phyloP scores from a whole-genome alignment of 1,140 invertebrate species.

The Yoshiicerus persimilis region DNA sequence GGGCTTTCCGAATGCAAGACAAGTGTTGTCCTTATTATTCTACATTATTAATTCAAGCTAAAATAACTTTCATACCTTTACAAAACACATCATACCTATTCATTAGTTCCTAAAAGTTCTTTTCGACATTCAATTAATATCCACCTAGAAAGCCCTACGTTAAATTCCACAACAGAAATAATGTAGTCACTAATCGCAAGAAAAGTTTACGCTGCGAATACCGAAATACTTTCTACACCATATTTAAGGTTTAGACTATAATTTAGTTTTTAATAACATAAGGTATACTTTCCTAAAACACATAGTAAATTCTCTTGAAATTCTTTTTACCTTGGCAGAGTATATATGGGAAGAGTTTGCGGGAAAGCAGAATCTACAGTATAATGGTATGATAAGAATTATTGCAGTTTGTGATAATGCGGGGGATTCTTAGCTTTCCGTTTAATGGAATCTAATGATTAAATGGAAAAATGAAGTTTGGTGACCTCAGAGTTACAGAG shows the following conservation, averaged over 20 bases:
- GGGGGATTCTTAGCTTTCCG: too few species aligned
- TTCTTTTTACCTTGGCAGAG: too few species aligned
- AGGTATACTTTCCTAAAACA: too few species aligned
- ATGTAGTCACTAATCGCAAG: too few species aligned
- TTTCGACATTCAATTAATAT: not conserved
- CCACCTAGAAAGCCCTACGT: too few species aligned
- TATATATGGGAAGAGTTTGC: too few species aligned
- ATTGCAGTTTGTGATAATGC: too few species aligned
- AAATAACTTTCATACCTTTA: not conserved
- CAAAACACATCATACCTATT: not conserved
- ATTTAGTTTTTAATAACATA: too few species aligned
- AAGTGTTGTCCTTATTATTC: not conserved
- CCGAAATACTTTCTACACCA: not conserved
- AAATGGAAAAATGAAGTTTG: not conserved
- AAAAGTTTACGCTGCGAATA: not conserved
- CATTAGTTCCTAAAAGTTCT: not conserved
- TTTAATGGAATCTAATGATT: not conserved
- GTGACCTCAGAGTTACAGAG: not conserved
- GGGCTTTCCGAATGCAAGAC: not conserved
- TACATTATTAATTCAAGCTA: not conserved
- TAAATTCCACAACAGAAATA: not conserved
- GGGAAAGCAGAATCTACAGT: too few species aligned
- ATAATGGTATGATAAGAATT: too few species aligned
- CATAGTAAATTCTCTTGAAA: too few species aligned
- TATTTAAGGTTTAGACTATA: not conserved